Evolutionary conservation across 2,113 vertebrate species (phyloP).

Genomic region (Oryzias melastigma): DNA sequence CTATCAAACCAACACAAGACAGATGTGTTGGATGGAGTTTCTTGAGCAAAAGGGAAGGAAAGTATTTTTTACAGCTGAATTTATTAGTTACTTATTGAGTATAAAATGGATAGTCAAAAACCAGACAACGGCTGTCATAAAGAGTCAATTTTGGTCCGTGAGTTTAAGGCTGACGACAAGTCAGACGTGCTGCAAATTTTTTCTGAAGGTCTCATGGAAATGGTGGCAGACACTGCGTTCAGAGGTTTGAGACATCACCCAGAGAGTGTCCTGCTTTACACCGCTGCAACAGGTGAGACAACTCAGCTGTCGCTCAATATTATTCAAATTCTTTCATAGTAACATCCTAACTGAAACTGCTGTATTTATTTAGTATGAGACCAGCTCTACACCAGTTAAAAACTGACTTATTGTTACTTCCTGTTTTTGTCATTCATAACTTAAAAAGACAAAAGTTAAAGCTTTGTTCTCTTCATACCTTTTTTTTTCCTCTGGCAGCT

Average conservation of each 20-base stretch:
- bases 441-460: no score
- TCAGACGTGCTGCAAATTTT: conserved; percentile 35
- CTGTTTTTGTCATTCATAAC: no score
- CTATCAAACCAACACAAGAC: no score
- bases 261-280: conserved; percentile 52
- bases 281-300: conserved; percentile 27
- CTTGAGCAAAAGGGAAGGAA: no score
- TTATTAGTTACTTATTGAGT: no score
- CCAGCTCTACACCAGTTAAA: no score
- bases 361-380: no score
- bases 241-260: conserved; percentile 48
- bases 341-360: no score
- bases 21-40: background rate
- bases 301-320: background rate
- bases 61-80: no score
- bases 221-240: conserved; percentile 56
- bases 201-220: conserved; percentile 55
- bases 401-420: no score
- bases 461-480: background rate
- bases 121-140: background rate
- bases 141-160: conserved; percentile 14
- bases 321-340: no score
- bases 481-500: conserved; percentile 29
- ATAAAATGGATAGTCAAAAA: no score
- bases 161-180: conserved; percentile 37